Conservation (phyloP, 2,113 vertebrate species). For the Sminthopsis crassicaudata region DNA sequence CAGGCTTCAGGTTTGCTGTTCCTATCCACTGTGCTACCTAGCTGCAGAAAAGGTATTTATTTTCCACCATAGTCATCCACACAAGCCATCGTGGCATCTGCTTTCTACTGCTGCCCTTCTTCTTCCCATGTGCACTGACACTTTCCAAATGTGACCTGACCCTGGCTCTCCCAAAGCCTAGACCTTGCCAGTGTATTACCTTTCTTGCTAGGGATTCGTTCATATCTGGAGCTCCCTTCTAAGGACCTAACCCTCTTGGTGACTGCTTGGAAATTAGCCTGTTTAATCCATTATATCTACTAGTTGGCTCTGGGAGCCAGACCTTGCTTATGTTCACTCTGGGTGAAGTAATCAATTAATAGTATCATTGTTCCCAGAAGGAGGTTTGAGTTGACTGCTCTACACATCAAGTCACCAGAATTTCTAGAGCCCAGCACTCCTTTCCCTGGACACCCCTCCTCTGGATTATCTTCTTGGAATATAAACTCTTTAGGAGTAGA, state of each 20-base stretch:
- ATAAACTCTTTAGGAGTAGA: not conserved
- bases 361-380: not conserved
- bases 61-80: not conserved
- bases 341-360: not conserved
- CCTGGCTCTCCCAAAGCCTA: not conserved
- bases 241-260: not conserved
- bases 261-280: not conserved
- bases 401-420: not conserved
- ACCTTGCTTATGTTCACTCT: not conserved
- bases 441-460: not conserved
- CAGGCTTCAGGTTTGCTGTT: not conserved
- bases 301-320: too few relatives aligned
- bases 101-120: not conserved
- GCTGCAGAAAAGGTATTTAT: not conserved
- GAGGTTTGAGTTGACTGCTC: not conserved
- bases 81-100: too few relatives aligned
- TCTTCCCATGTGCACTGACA: not conserved
- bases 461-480: not conserved
- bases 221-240: not conserved
- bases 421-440: not conserved
- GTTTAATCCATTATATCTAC: not conserved
- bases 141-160: not conserved
- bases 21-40: not conserved
- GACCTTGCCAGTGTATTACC: not conserved
- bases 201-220: not conserved